phyloP scores from a whole-genome alignment of 2,888 invertebrate genomes.

The Lycaena phlaeas region DNA sequence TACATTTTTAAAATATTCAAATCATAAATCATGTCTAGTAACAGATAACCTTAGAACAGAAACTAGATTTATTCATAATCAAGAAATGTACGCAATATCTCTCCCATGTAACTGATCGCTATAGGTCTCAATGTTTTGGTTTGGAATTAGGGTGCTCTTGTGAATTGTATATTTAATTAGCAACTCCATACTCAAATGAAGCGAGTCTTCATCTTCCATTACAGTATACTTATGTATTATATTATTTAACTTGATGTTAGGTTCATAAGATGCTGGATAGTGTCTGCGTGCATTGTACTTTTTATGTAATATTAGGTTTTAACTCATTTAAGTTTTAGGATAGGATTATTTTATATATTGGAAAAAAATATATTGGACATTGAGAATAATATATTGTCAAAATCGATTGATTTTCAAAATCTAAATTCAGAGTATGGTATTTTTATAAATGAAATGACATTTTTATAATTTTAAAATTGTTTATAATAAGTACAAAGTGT shows the following conservation, averaged over 20 bases:
- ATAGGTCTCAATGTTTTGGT: neutral
- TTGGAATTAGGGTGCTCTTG: neutral
- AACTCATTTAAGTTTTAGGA: constrained; percentile 6
- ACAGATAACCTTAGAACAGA: too few species aligned
- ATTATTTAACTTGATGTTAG: neutral
- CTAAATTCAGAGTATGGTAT: constrained; percentile 52
- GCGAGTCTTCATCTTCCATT: neutral
- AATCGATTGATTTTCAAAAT: constrained; percentile 53
- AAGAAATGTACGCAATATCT: too few species aligned
- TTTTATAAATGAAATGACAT: constrained; percentile 31
- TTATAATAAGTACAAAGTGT: constrained; percentile 67
- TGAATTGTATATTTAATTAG: neutral
- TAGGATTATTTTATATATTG: constrained; percentile 12
- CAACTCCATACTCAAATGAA: neutral
- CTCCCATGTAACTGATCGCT: too few species aligned
- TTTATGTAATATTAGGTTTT: constrained; percentile 7
- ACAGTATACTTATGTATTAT: neutral
- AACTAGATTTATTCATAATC: too few species aligned
- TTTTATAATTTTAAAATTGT: constrained; percentile 37
- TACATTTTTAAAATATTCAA: too few species aligned
- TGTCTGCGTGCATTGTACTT: constrained; percentile 15
- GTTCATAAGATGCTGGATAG: neutral
- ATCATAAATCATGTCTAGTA: too few species aligned
- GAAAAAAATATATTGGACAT: constrained; percentile 32
- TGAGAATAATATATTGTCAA: constrained; percentile 34